phyloP scores from a whole-genome alignment of 2,113 vertebrate genomes.

The Anseranas semipalmata region DNA sequence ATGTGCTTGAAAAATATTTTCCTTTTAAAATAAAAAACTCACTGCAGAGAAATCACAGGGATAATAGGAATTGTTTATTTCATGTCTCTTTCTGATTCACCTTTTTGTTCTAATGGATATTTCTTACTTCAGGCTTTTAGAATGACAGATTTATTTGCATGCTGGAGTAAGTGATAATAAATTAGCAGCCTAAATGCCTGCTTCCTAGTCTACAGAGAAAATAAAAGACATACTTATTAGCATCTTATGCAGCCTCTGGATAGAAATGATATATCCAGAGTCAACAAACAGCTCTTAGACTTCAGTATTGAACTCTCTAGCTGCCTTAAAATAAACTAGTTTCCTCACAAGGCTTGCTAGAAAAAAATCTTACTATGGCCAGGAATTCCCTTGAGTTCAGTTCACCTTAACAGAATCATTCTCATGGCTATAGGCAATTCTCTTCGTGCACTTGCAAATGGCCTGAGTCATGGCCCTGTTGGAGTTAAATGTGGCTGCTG shows the following conservation, averaged over 20 bases:
- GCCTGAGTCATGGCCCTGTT: background rate
- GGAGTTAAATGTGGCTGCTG: background rate
- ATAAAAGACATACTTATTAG: constrained; percentile 6
- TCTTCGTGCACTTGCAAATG: background rate
- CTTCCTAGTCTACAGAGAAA: constrained; percentile 1
- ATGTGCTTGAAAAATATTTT: background rate
- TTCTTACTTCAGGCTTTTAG: background rate
- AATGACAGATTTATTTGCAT: constrained; percentile 21
- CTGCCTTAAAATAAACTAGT: background rate
- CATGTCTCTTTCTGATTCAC: background rate
- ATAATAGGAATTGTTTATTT: background rate
- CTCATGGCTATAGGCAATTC: background rate
- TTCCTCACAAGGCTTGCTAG: background rate
- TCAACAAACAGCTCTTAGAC: background rate
- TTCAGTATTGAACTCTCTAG: background rate
- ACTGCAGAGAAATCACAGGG: background rate
- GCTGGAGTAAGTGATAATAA: constrained; percentile 1
- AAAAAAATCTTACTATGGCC: background rate
- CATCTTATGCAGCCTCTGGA: constrained; percentile 1
- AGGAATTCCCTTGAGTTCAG: background rate
- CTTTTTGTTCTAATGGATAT: background rate
- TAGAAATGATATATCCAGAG: background rate
- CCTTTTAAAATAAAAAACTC: background rate
- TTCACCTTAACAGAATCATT: background rate
- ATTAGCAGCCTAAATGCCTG: constrained; percentile 10